Conservation (phyloP, 2,888 invertebrate genomes). For the Cyclophora punctaria region DNA sequence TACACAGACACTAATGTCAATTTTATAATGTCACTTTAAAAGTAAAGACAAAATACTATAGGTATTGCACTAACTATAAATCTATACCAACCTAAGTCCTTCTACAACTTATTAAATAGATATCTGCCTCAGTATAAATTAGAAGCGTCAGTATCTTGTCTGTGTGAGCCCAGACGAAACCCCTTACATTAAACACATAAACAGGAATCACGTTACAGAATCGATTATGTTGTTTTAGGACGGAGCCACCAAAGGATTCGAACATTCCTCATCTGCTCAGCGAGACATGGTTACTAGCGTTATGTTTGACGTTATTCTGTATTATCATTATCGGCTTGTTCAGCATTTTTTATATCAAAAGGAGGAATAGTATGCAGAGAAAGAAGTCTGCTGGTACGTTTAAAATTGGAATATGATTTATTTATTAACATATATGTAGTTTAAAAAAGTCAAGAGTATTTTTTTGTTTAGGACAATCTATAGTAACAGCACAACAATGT, state of each 20-base stretch:
- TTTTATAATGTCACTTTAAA: neutral
- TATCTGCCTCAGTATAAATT: too few species aligned
- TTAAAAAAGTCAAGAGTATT: neutral
- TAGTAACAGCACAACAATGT: constrained; percentile 68
- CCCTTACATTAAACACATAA: too few species aligned
- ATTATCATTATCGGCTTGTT: constrained; percentile 59
- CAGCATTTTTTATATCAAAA: constrained; percentile 60
- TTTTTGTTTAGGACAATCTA: constrained; percentile 63
- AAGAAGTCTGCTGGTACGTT: constrained; percentile 62
- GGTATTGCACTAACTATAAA: too few species aligned
- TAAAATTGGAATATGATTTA: neutral
- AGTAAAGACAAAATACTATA: too few species aligned
- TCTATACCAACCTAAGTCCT: too few species aligned
- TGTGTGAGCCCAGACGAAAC: too few species aligned
- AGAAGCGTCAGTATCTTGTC: too few species aligned
- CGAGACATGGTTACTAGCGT: constrained; percentile 64
- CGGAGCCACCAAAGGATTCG: constrained; percentile 65
- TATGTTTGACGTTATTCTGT: constrained; percentile 56
- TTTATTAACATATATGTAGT: neutral
- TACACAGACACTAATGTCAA: neutral
- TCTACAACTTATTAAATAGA: too few species aligned
- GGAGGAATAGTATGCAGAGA: constrained; percentile 57
- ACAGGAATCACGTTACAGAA: neutral
- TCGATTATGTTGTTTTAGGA: constrained; percentile 32
- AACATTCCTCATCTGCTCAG: constrained; percentile 59